These are phyloP conservation scores for Trichopoda pennipes DNA, from an alignment of 2,888 invertebrate species.

Conservation along the genomic window DNA sequence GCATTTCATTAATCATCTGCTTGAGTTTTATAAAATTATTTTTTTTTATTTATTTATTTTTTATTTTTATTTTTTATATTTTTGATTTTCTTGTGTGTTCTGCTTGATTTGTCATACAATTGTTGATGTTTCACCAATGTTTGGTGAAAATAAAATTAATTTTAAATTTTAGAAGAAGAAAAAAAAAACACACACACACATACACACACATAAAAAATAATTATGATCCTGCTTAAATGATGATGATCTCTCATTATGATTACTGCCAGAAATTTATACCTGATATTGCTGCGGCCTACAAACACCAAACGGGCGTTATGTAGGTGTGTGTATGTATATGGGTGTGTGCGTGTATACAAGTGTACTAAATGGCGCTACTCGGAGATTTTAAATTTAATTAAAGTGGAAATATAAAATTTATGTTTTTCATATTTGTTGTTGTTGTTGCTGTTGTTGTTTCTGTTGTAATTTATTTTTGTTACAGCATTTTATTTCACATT, in stretches of 20 bases:
- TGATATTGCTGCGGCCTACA: slow-evolving; percentile 1
- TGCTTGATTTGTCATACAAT: slow-evolving; percentile 55
- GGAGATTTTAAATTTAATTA: slow-evolving; percentile 46
- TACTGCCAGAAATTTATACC: slow-evolving; percentile 27
- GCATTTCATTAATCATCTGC: slow-evolving; percentile 59
- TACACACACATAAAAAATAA: slow-evolving; percentile 28
- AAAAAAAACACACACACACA: slow-evolving; percentile 1
- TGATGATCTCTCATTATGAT: slow-evolving; percentile 41
- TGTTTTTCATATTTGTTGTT: background rate
- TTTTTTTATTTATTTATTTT: slow-evolving; percentile 9
- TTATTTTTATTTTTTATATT: slow-evolving; percentile 19
- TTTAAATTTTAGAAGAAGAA: slow-evolving; percentile 1
- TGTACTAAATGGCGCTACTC: slow-evolving; percentile 53
- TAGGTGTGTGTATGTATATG: slow-evolving; percentile 21
- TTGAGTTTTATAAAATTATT: slow-evolving; percentile 31
- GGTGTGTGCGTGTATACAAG: slow-evolving; percentile 3
- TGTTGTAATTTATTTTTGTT: slow-evolving; percentile 10
- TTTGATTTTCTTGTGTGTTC: slow-evolving; percentile 4
- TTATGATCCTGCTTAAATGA: slow-evolving; percentile 11
- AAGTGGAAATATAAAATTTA: slow-evolving; percentile 36
- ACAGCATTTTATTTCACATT: slow-evolving; percentile 15
- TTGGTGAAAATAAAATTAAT: slow-evolving; percentile 36
- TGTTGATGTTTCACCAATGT: slow-evolving; percentile 59
- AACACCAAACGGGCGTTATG: background rate
- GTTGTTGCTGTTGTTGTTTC: slow-evolving; percentile 5